Percentiles rank a stretch among this genome's conserved stretches.
Evolutionary conservation across 2,797 vertebrate species (phyloP).

Genomic region (Emydoidea blandingii): DNA sequence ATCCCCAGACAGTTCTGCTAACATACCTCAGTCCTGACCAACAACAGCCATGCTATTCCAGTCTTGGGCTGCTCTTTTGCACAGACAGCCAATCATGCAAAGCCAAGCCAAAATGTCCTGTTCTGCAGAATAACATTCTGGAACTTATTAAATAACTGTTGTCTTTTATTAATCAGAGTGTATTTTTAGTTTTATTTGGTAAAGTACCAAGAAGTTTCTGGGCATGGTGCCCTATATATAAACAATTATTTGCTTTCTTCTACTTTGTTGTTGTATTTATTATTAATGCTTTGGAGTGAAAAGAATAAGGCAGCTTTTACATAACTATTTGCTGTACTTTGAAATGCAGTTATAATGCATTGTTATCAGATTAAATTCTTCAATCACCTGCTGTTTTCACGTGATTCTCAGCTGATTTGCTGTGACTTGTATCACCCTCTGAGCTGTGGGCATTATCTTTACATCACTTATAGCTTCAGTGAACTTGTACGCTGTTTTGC

Average conservation of each 20-base stretch:
- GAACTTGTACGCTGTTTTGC: constrained; percentile 35
- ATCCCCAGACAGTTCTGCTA: constrained; percentile 38
- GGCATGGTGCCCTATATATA: constrained; percentile 49
- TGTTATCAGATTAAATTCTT: background rate
- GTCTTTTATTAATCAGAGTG: constrained; percentile 72
- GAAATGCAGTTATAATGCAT: background rate
- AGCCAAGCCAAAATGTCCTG: constrained; percentile 60
- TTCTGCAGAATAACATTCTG: constrained; percentile 56
- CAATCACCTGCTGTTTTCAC: constrained; percentile 28
- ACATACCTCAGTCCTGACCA: background rate
- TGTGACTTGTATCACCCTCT: constrained; percentile 42
- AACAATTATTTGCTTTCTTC: constrained; percentile 71
- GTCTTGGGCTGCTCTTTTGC: constrained; percentile 1
- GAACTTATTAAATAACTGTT: constrained; percentile 66
- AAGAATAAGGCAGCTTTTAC: background rate
- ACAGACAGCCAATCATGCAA: constrained; percentile 28
- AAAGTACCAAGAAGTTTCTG: constrained; percentile 67
- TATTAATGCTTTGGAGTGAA: constrained; percentile 43
- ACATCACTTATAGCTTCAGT: constrained; percentile 42
- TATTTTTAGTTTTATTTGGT: constrained; percentile 74
- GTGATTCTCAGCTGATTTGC: constrained; percentile 47
- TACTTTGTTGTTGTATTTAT: constrained; percentile 58
- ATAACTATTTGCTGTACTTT: constrained; percentile 51
- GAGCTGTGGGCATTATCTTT: background rate
- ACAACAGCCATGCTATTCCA: background rate